Percentiles rank a stretch among this genome's conserved stretches.
phyloP scores from a whole-genome alignment of 2,113 vertebrate species.

The Holacanthus passer region DNA sequence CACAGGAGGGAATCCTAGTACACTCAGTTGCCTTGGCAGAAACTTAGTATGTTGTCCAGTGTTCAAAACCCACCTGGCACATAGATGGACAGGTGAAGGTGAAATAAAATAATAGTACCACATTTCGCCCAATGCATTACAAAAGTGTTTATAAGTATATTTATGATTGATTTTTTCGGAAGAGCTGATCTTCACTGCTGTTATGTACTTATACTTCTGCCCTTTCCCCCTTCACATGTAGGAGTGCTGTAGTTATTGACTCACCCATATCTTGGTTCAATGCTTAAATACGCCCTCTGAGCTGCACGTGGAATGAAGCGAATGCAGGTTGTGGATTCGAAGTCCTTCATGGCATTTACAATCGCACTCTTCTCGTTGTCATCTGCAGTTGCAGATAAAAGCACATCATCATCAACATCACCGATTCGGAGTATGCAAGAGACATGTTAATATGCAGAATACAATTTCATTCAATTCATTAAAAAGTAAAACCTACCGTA shows the following conservation, averaged over 20 bases:
- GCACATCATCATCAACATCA: rapidly evolving
- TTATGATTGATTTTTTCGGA: too few species aligned
- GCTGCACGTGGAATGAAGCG: slow-evolving; percentile 24
- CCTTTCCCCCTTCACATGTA: neutral
- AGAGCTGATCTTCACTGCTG: too few species aligned
- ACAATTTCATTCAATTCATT: too few species aligned
- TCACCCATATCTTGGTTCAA: slow-evolving; percentile 69
- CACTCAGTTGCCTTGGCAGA: neutral
- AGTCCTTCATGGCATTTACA: slow-evolving; percentile 21
- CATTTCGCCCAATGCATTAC: neutral
- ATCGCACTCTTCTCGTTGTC: neutral
- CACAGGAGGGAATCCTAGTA: neutral
- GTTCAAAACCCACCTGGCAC: too few species aligned
- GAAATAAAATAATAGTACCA: neutral
- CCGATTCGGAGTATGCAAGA: neutral
- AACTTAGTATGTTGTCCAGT: neutral
- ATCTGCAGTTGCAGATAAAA: slow-evolving; percentile 41
- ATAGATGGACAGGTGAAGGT: neutral
- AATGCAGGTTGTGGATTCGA: slow-evolving; percentile 68
- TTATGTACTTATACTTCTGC: neutral
- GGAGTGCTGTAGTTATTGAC: neutral
- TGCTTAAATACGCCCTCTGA: slow-evolving; percentile 54
- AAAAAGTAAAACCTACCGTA: slow-evolving; percentile 53
- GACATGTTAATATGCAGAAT: neutral
- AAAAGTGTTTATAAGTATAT: too few species aligned